Evolutionary conservation across 2,113 vertebrate genomes (phyloP).

Genomic region (Oryzias curvinotus): DNA sequence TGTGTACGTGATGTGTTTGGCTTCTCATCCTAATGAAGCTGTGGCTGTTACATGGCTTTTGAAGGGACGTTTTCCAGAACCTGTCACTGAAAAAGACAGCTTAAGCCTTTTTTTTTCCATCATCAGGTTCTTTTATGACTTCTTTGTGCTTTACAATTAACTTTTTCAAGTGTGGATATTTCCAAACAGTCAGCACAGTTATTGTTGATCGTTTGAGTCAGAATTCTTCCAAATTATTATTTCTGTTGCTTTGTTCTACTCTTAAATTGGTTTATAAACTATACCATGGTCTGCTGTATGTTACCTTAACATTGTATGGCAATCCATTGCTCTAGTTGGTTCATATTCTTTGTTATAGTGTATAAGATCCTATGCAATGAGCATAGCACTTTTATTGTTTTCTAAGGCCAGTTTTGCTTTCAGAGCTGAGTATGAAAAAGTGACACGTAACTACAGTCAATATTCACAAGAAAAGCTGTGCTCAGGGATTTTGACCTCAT

Average conservation of each 20-base stretch:
- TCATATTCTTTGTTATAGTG: slow-evolving; percentile 57
- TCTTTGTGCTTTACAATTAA: slow-evolving; percentile 1
- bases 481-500: slow-evolving; percentile 72
- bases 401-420: slow-evolving; percentile 58
- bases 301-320: slow-evolving; percentile 65
- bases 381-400: slow-evolving; percentile 38
- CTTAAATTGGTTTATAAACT: slow-evolving; percentile 36
- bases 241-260: slow-evolving; percentile 33
- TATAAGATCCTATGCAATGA: slow-evolving; percentile 43
- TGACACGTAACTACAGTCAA: slow-evolving; percentile 50
- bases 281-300: slow-evolving; percentile 50
- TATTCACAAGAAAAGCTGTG: slow-evolving; percentile 55
- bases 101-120: slow-evolving; percentile 27
- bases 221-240: slow-evolving; percentile 8
- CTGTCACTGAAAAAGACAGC: slow-evolving; percentile 35
- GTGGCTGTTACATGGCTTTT: slow-evolving; percentile 31
- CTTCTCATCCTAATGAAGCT: slow-evolving; percentile 39
- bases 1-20: slow-evolving; percentile 34
- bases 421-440: slow-evolving; percentile 58
- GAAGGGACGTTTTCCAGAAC: slow-evolving; percentile 40
- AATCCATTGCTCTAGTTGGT: slow-evolving; percentile 45
- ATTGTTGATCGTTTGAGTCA: accelerated
- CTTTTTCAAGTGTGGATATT: slow-evolving; percentile 11
- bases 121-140: background rate
- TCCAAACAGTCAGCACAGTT: background rate